phyloP scores from a whole-genome alignment of 2,113 vertebrate genomes.

The Hippopotamus amphibius region DNA sequence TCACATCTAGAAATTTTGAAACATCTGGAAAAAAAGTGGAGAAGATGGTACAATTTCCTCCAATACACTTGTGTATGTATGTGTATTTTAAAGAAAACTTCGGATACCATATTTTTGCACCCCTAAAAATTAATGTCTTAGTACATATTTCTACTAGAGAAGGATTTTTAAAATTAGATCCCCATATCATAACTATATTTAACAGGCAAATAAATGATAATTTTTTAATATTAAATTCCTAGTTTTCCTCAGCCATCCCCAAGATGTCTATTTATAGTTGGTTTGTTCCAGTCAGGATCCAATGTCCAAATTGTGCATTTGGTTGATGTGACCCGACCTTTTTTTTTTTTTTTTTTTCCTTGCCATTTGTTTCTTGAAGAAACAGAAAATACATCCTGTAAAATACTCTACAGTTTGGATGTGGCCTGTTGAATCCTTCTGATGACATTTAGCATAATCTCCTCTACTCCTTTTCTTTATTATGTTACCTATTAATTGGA shows the following conservation, averaged over 20 bases:
- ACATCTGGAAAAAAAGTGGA: not conserved
- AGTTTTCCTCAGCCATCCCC: not conserved
- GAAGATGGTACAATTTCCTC: not conserved
- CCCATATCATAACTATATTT: not conserved
- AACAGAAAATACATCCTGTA: not conserved
- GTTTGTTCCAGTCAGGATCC: not conserved
- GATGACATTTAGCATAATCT: not conserved
- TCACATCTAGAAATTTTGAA: not conserved
- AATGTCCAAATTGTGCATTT: not conserved
- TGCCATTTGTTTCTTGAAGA: not conserved
- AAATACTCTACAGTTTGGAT: not conserved
- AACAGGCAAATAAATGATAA: not conserved
- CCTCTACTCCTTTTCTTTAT: not conserved
- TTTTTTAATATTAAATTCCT: not conserved
- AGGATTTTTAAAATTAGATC: not conserved
- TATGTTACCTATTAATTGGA: not conserved
- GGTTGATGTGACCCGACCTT: not conserved
- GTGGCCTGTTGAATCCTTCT: not conserved
- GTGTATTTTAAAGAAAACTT: not conserved
- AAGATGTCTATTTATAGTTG: not conserved
- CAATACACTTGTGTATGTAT: not conserved
- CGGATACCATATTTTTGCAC: not conserved
- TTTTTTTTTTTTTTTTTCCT: not conserved
- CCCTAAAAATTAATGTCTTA: not conserved
- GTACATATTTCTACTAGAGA: not conserved